A percentile compares a stretch with the other conserved stretches of the same genome.
Conservation (phyloP, 2,888 invertebrate genomes). For the Zele albiditarsus region DNA sequence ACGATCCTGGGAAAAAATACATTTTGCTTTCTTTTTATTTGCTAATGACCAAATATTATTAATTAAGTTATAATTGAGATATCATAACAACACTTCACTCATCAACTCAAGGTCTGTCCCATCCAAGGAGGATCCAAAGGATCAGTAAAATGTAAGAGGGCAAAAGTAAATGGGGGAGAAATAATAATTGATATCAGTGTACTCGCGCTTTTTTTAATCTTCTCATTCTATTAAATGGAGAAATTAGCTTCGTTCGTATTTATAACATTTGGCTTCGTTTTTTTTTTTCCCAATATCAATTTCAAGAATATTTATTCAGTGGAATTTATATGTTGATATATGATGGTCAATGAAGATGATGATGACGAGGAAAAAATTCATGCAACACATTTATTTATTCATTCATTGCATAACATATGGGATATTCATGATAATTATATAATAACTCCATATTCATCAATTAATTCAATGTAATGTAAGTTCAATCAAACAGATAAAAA, state of each 20-base stretch:
- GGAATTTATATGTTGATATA: neutral
- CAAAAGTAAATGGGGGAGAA: neutral
- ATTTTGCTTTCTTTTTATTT: slow-evolving; percentile 57
- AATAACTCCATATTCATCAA: neutral
- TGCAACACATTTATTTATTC: neutral
- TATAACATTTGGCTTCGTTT: neutral
- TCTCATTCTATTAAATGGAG: neutral
- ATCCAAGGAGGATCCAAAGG: slow-evolving; percentile 61
- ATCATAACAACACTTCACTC: slow-evolving; percentile 44
- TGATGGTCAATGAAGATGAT: neutral
- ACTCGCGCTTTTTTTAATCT: slow-evolving; percentile 14
- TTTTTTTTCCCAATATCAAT: neutral
- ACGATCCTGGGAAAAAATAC: slow-evolving; percentile 42
- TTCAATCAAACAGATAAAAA: neutral
- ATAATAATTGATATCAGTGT: neutral
- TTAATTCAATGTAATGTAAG: neutral
- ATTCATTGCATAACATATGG: neutral
- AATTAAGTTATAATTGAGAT: slow-evolving; percentile 54
- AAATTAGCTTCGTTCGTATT: neutral
- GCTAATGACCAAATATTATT: slow-evolving; percentile 63
- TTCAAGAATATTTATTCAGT: neutral
- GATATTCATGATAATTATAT: neutral
- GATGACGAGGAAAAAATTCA: too few species aligned
- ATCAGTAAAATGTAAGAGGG: slow-evolving; percentile 51
- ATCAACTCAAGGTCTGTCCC: slow-evolving; percentile 64